Evolutionary conservation across 2,797 vertebrate genomes (phyloP).

Genomic region (Sebastes nivosus): DNA sequence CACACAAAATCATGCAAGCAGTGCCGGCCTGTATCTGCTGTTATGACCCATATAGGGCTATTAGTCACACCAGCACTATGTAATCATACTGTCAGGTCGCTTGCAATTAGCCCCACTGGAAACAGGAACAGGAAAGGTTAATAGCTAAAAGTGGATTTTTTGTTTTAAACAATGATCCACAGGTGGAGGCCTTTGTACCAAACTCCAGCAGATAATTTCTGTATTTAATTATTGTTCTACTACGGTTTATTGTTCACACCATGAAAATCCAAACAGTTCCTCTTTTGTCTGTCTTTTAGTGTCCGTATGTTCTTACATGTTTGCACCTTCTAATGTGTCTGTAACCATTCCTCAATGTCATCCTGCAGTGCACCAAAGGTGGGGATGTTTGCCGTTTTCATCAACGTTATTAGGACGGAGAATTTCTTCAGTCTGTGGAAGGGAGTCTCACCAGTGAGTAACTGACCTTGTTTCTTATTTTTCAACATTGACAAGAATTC

Average conservation of each 20-base stretch:
- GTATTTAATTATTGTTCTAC: not conserved
- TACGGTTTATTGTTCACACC: not conserved
- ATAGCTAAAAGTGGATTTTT: not conserved
- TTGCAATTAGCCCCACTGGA: slow-evolving; percentile 8
- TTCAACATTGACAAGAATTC: not conserved
- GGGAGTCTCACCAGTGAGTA: slow-evolving; percentile 92
- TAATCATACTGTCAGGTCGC: slow-evolving; percentile 29
- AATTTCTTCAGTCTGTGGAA: slow-evolving; percentile 93
- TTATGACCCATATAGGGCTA: slow-evolving; percentile 42
- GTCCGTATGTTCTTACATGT: not conserved
- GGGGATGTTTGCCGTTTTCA: slow-evolving; percentile 88
- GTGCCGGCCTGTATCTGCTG: slow-evolving; percentile 13
- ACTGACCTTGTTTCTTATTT: not conserved
- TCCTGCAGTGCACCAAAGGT: slow-evolving; percentile 83
- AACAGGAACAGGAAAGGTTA: slow-evolving; percentile 9
- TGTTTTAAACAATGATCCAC: not conserved
- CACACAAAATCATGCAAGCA: not conserved
- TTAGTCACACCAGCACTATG: slow-evolving; percentile 54
- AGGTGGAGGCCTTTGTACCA: not conserved
- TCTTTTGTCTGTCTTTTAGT: not conserved
- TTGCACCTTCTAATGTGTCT: not conserved
- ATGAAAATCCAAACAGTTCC: not conserved
- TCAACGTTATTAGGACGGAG: slow-evolving; percentile 90
- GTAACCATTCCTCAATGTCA: not conserved
- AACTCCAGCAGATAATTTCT: not conserved